Percentiles rank a stretch among this genome's conserved stretches.
phyloP scores from a whole-genome alignment of 2,797 vertebrate genomes.

The Onychomys leucogaster region DNA sequence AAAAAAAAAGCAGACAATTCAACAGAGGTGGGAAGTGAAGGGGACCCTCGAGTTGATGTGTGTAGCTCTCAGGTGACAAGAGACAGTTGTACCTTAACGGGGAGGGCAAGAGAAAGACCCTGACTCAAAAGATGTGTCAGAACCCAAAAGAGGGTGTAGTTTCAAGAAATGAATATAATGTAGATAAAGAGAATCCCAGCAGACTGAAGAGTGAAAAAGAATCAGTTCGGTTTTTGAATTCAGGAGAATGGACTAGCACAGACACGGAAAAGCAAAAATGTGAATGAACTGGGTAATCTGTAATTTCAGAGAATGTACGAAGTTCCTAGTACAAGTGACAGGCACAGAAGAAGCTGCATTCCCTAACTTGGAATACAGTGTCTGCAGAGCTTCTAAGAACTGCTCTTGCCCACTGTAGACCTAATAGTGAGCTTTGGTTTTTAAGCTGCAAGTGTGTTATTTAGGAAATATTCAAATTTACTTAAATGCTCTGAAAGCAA shows the following conservation, averaged over 20 bases:
- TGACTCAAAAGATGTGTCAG: neutral
- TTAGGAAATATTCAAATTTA: neutral
- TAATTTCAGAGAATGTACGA: conserved; percentile 7
- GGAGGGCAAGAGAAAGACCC: neutral
- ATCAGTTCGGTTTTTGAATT: conserved; percentile 5
- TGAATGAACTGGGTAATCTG: neutral
- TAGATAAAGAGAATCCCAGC: neutral
- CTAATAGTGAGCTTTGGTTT: neutral
- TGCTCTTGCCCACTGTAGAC: neutral
- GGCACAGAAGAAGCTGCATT: neutral
- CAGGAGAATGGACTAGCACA: neutral
- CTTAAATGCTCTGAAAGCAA: conserved; percentile 20
- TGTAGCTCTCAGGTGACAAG: neutral
- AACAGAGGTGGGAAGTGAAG: neutral
- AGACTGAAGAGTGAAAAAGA: neutral
- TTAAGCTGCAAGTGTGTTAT: neutral
- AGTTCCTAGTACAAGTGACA: neutral
- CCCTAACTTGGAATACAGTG: neutral
- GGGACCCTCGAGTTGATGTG: neutral
- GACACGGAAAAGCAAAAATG: neutral
- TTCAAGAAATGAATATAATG: neutral
- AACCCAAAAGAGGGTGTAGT: neutral
- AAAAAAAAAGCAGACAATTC: neutral
- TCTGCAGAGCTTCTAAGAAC: no score
- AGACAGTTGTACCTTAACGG: neutral